Base-by-base conservation (phyloP, 1,140 invertebrate genomes). In the Plectrocnemia conspersa region DNA sequence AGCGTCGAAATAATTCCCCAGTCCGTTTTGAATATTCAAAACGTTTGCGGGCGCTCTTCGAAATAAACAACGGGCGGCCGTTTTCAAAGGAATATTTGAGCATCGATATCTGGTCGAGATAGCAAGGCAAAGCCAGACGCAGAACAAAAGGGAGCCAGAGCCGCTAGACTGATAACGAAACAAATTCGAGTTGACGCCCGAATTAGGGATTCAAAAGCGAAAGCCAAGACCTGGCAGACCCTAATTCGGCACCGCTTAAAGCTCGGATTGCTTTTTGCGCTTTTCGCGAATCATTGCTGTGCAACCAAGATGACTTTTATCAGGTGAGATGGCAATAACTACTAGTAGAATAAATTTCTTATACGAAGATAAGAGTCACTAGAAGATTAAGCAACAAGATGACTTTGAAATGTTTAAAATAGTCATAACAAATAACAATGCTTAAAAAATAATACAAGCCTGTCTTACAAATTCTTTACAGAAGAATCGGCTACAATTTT, bases 121-220 rank as follows among this genome's bases (percentile, higher is more conserved):
- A 38, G 7, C 7, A 38, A n/a, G n/a, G n/a, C n/a, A n/a, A n/a
- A n/a, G 35, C 11, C 35, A 16, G 35, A 6, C 27, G 27, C 6
- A 29, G n/a, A 29, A 6, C 27, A n/a, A n/a, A 29, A 29, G n/a
- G n/a, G 27, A 29, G 6, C n/a, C 6, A 29, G 27, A 29, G n/a
- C 27, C 27, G 32, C 15, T 13, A 44, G 57, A 59, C 52, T 49
- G 52, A 59, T 59, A 59, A 59, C 16, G 44, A 40, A 47, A 23
- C 25, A 54, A 59, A 59, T 59, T 54, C 32, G 47, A 59, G 38
- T 29, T 32, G 57, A 59, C 57, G 52, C 46, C 27, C 13, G 45
- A 59, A 59, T 59, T 59, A 59, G 24, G 52, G 57, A 59, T 59
- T 59, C 57, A 59, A 48, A 50, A 59, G 57, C 57, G 40, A 49